Base-by-base conservation (phyloP, 1,140 invertebrate species). In the Anastrepha obliqua region DNA sequence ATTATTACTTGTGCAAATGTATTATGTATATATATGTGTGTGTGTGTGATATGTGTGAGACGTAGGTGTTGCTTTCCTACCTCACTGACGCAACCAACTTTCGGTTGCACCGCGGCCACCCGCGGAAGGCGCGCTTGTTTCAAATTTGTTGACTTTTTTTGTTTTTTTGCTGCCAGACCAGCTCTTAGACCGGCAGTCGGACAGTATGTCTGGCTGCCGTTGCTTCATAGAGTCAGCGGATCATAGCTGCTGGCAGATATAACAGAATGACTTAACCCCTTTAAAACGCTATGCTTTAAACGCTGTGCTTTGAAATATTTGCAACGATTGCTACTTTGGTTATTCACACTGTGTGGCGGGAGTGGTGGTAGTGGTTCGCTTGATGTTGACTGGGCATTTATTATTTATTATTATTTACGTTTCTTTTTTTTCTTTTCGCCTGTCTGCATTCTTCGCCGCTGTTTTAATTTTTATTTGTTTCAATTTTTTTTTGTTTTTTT, bases 241-340 rank as follows among this genome's bases (percentile, higher is more conserved):
- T 5, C 47, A 3, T 17, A 78, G 47, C 47, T 78, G 74, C 20
- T 44, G 74, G 47, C 74, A 78, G 74, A 78, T 44, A 78, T 51
- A 78, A 78, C 74, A 78, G 51, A 78, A 78, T 78, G 9, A 44
- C 74, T 78, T 20, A 78, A 78, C 74, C 47, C 47, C 47, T n/a
- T 17, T 8, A 13, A n/a, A 20, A 67, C 3, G 1, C 11, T 29
- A 20, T 3, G 29, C 2, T 39, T 29, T 0, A 20, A 29, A 1
- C 39, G 1, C 3, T 62, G 17, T 29, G 42, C 39, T 39, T 39
- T 17, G 13, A 74, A 44, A 62, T 78, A 9, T 85, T 85, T 85
- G 85, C 85, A 86, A 65, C 62, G 62, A 62, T n/a, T 62, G 85
- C 85, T 86, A 62, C 85, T 86, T 65, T 62, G 58, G 20, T 86